phyloP scores from a whole-genome alignment of 2,888 invertebrate genomes.

The Agrilus mali region DNA sequence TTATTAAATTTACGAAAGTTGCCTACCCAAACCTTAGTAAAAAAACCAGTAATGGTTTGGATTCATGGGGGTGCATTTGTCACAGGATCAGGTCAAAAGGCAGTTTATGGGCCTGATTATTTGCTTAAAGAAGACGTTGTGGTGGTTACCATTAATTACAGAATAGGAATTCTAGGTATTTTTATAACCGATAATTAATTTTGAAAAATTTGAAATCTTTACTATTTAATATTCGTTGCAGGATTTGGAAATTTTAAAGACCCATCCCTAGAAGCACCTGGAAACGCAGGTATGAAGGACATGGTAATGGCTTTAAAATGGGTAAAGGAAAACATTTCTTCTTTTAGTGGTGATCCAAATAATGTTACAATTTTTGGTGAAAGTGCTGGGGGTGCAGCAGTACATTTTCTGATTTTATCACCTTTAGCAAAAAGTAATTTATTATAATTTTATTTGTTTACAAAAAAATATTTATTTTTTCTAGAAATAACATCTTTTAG shows the following conservation, averaged over 20 bases:
- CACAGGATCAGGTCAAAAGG: conserved; percentile 24
- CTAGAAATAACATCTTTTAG: too few relatives aligned
- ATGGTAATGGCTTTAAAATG: conserved; percentile 5
- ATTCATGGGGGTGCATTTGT: conserved; percentile 33
- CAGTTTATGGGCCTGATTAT: conserved; percentile 27
- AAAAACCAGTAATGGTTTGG: conserved; percentile 33
- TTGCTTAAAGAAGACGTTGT: conserved; percentile 29
- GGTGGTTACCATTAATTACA: conserved; percentile 28
- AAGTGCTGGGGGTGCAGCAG: conserved; percentile 5
- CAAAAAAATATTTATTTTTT: too few relatives aligned
- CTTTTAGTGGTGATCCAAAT: conserved; percentile 2
- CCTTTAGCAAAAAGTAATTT: not conserved
- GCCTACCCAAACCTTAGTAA: not conserved
- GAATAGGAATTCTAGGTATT: conserved; percentile 30
- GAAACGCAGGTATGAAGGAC: conserved; percentile 7
- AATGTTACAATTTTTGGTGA: conserved; percentile 6
- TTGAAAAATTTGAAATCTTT: not conserved
- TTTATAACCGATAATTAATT: not conserved
- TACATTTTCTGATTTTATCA: conserved; percentile 2
- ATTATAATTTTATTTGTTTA: too few relatives aligned
- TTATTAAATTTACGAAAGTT: conserved; percentile 3
- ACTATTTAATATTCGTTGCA: not conserved
- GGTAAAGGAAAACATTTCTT: conserved; percentile 1
- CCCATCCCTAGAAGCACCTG: conserved; percentile 1
- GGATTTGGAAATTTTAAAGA: conserved; percentile 6